phyloP scores from a whole-genome alignment of 2,113 vertebrate species.

The Saguinus imperator region DNA sequence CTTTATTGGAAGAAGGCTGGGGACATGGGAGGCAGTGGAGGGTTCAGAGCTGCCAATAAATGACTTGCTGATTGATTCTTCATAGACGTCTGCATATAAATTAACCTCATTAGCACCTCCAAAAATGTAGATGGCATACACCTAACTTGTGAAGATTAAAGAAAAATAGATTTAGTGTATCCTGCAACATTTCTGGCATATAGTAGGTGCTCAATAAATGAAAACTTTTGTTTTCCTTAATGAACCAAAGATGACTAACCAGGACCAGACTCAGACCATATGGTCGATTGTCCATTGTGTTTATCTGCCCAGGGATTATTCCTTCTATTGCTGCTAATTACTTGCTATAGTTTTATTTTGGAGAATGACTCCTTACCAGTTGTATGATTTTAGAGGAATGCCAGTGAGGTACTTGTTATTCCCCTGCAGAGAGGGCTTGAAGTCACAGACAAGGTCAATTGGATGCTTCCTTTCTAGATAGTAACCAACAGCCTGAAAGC shows the following conservation, averaged over 20 bases:
- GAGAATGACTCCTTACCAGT: not conserved
- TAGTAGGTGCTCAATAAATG: not conserved
- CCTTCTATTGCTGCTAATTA: not conserved
- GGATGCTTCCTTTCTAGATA: not conserved
- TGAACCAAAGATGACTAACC: not conserved
- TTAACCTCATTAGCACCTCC: not conserved
- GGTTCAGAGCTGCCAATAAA: slow-evolving; percentile 1
- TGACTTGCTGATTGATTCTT: slow-evolving; percentile 1
- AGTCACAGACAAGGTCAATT: not conserved
- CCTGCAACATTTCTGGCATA: not conserved
- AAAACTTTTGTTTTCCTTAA: not conserved
- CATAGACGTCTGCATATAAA: not conserved
- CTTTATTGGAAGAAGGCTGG: not conserved
- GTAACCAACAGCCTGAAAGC: not conserved
- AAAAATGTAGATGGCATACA: not conserved
- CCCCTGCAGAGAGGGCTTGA: not conserved
- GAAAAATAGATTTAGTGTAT: not conserved
- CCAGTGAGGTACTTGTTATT: not conserved
- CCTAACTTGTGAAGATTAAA: not conserved
- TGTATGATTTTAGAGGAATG: not conserved
- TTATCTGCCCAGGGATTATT: not conserved
- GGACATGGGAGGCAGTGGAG: accelerated
- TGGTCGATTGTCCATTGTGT: not conserved
- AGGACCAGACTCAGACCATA: not conserved
- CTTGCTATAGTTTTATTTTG: not conserved